Base-by-base conservation (phyloP, 2,113 vertebrate species). In the Promerops cafer region DNA sequence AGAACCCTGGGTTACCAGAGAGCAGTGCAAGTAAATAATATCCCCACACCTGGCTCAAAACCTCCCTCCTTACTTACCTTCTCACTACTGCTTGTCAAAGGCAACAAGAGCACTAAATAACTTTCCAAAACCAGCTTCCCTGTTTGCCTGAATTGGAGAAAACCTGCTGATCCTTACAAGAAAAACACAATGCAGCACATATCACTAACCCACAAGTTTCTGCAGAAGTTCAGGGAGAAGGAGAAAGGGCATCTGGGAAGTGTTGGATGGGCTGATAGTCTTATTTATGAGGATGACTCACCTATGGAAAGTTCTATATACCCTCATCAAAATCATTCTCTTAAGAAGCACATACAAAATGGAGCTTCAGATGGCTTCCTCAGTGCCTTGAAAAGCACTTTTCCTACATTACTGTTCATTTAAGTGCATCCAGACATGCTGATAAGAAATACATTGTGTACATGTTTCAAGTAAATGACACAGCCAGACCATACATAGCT, bases 251-350 rank as follows among this genome's bases (percentile, higher is more conserved):
- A 53, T 11, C 30, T 44, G 56, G 24, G 50, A 87, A 57, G 53
- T 6, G 4, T 2, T 42, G n/a, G 13, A 49, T 75, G 13, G 35
- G 42, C 5, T 8, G 14, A 35, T 12, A 33, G 2, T 2, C 10
- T 63, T 44, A 47, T 47, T 83, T 60, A 57, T 47, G 27, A 83
- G 40, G 14, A 45, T 70, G 35, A 63, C 6, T 4, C 18, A 61
- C 14, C 30, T 24, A 27, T 3, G 8, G 45, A 37, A 79, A 61
- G 21, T 30, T 60, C 28, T 17, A 17, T 13, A 17, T 5, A 21
- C 3, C 6, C 16, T 70, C 40, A 56, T 50, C 40, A 76, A 35
- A 87, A 88, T 11, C 22, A n/a, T 60, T 71, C 54, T 52, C 40
- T 49, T 53, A 83, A 65, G 37, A 10, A 80, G 21, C 4, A 40